Evolutionary conservation across 2,888 invertebrate species (phyloP).

Genomic region (Isotomurus palustris): DNA sequence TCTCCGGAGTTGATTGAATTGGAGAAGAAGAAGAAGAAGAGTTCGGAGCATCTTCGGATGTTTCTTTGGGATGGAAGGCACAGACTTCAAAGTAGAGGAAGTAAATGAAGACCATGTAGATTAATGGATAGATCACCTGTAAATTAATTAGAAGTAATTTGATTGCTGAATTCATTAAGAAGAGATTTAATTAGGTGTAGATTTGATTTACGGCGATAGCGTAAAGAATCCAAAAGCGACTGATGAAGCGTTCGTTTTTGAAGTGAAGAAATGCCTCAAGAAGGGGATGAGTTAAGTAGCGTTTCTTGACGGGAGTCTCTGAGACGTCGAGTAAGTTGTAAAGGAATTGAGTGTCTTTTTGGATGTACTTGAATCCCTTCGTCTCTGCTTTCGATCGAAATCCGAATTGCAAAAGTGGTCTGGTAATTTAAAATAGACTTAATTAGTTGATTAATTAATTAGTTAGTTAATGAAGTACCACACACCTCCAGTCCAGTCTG

Average conservation of each 20-base stretch:
- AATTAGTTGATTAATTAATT: too few species aligned
- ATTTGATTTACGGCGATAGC: constrained; percentile 14
- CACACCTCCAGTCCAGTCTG: constrained; percentile 25
- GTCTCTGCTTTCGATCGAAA: background rate
- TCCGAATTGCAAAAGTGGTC: background rate
- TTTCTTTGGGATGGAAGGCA: constrained; percentile 9
- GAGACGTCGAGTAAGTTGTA: constrained; percentile 25
- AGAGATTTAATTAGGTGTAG: background rate
- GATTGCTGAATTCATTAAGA: too few species aligned
- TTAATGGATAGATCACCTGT: constrained; percentile 18
- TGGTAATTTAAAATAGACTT: background rate
- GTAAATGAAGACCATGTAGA: constrained; percentile 31
- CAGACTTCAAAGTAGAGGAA: constrained; percentile 29
- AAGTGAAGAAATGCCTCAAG: constrained; percentile 20
- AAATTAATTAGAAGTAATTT: constrained; percentile 6
- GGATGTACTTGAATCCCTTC: constrained; percentile 6
- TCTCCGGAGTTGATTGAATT: background rate
- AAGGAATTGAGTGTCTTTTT: constrained; percentile 28
- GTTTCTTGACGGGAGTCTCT: too few species aligned
- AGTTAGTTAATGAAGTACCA: too few species aligned
- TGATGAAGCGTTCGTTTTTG: constrained; percentile 10
- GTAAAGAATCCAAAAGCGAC: constrained; percentile 12
- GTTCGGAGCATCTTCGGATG: background rate
- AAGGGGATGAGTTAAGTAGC: constrained; percentile 25
- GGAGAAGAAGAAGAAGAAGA: background rate